phyloP scores from a whole-genome alignment of 2,888 invertebrate genomes.

The Nemoura dubitans region DNA sequence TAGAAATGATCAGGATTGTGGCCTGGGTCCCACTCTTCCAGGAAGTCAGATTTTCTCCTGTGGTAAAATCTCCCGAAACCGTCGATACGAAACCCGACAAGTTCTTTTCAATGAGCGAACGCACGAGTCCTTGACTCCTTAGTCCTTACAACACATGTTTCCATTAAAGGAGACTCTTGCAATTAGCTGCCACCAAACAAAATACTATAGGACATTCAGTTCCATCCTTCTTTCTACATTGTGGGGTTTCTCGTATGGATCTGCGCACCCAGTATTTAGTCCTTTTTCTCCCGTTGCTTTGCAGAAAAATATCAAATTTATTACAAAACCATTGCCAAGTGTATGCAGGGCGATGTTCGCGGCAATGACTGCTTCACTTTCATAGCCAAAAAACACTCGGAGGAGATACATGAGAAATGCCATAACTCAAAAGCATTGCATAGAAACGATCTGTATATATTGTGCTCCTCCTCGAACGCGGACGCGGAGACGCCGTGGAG shows the following conservation, averaged over 20 bases:
- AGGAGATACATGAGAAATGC: conserved; percentile 2
- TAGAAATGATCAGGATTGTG: background rate
- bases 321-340: conserved; percentile 2
- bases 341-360: background rate
- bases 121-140: no score
- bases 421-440: conserved; percentile 27
- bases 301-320: background rate
- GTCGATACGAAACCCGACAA: no score
- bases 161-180: no score
- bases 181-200: no score
- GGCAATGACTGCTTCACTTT: conserved; percentile 20
- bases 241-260: background rate
- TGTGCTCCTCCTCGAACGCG: conserved; percentile 27
- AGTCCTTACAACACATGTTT: no score
- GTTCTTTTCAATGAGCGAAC: no score
- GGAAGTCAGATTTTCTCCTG: background rate
- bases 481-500: conserved; percentile 15
- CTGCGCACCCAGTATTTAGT: background rate
- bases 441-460: conserved; percentile 34
- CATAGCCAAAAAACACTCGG: conserved; percentile 26
- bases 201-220: no score
- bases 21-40: background rate
- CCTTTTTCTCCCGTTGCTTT: background rate
- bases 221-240: no score
- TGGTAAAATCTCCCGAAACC: no score